Percentiles rank a stretch among this genome's conserved stretches.
Evolutionary conservation across 2,797 vertebrate species (phyloP).

Genomic region (Rhinoraja longicauda): DNA sequence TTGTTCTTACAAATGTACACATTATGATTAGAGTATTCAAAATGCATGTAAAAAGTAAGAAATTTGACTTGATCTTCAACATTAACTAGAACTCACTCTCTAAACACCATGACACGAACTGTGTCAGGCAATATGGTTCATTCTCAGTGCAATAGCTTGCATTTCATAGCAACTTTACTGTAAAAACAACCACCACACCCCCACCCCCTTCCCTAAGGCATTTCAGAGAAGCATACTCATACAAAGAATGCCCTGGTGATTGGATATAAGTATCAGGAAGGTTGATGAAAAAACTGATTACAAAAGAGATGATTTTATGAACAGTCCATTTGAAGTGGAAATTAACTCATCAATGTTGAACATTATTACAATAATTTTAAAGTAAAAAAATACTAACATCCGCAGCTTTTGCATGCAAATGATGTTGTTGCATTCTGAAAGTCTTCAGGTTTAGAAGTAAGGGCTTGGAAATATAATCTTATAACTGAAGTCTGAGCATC

Average conservation of each 20-base stretch:
- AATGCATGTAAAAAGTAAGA: neutral
- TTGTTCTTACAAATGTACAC: neutral
- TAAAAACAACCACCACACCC: too few relatives aligned
- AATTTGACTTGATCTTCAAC: neutral
- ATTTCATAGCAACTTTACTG: neutral
- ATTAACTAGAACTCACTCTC: neutral
- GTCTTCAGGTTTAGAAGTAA: neutral
- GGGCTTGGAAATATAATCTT: neutral
- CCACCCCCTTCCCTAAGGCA: neutral
- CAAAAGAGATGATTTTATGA: neutral
- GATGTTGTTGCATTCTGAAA: neutral
- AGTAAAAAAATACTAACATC: neutral
- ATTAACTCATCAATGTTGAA: neutral
- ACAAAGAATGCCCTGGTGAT: neutral
- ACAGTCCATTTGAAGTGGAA: neutral
- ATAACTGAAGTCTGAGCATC: neutral
- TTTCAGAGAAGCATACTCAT: neutral
- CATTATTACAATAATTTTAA: neutral
- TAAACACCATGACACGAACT: neutral
- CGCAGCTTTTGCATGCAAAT: neutral
- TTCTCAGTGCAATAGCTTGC: neutral
- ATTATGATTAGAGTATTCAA: neutral
- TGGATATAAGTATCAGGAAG: neutral
- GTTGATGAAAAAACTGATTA: neutral
- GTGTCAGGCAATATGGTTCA: neutral